phyloP scores from a whole-genome alignment of 2,113 vertebrate genomes.

The Rhizomys pruinosus region DNA sequence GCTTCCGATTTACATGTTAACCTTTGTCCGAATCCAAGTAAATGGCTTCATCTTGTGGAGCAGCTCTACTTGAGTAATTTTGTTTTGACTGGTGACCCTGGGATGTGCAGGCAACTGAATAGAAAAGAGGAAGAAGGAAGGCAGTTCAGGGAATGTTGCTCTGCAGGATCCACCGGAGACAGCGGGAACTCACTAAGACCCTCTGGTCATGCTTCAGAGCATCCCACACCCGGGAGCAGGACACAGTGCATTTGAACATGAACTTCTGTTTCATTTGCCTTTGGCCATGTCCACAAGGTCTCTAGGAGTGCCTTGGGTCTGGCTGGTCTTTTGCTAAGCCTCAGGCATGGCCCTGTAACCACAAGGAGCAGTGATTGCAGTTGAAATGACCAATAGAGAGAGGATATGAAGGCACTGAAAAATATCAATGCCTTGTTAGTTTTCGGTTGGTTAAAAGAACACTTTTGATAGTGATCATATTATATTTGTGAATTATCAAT shows the following conservation, averaged over 20 bases:
- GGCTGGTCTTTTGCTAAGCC: background rate
- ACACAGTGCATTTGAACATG: background rate
- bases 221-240: background rate
- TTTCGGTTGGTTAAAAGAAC: background rate
- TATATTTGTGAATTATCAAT: background rate
- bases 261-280: background rate
- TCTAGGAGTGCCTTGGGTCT: background rate
- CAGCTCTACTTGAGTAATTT: background rate
- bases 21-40: background rate
- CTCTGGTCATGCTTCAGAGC: background rate
- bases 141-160: accelerated
- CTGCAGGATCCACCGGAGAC: background rate
- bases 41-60: background rate
- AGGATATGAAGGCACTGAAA: background rate
- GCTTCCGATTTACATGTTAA: background rate
- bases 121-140: background rate
- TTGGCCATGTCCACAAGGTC: background rate
- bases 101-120: background rate
- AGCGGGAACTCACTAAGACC: background rate
- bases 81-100: background rate
- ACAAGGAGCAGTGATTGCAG: background rate
- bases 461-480: background rate
- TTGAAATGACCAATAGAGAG: background rate
- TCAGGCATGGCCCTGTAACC: too few relatives aligned
- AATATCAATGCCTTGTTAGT: background rate